Base-by-base conservation (phyloP, 2,113 vertebrate species). In the Canis aureus region DNA sequence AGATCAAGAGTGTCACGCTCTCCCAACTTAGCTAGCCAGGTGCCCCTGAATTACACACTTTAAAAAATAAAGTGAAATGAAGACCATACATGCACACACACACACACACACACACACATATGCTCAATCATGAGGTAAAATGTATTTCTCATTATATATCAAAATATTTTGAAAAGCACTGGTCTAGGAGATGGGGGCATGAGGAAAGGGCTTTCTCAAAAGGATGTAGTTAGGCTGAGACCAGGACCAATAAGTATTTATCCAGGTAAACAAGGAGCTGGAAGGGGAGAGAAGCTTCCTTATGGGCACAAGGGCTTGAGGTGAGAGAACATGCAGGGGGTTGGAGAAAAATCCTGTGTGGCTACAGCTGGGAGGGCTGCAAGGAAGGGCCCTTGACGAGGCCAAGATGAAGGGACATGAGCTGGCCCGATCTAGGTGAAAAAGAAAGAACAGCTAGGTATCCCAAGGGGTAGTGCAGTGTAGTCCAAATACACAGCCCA, bases 111-210 rank as follows among this genome's bases (percentile, higher is more conserved):
- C 15, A 20, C n/a, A 23, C 15, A 53, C 59, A 29, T 60, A 38
- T 13, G 23, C 19, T 82, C 57, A 59, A 10, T 66, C 35, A n/a
- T 35, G n/a, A 22, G 57, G 5, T 85, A 69, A 89, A 84, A 71
- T 83, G 32, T 80, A n/a, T 92, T 97, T 97, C 73, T 90, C 29
- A 59, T 25, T 76, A 5, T 32, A 91, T 23, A 5, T 60, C 79
- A 35, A 76, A 93, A 57, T 32, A 17, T 38, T 95, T 96, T 96
- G 22, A 51, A 89, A 90, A 69, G 9, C 53, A 43, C 35, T 73
- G 16, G 23, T 66, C 11, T 82, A 66, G 17, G 38, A 32, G n/a
- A 82, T 78, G 6, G 69, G 55, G 43, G 11, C n/a, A 51, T 93
- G 15, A 57, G 32, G 3, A 43, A 92, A 87, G 87, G 19, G 0